phyloP scores from a whole-genome alignment of 2,888 invertebrate genomes.

The Dioctria linearis region DNA sequence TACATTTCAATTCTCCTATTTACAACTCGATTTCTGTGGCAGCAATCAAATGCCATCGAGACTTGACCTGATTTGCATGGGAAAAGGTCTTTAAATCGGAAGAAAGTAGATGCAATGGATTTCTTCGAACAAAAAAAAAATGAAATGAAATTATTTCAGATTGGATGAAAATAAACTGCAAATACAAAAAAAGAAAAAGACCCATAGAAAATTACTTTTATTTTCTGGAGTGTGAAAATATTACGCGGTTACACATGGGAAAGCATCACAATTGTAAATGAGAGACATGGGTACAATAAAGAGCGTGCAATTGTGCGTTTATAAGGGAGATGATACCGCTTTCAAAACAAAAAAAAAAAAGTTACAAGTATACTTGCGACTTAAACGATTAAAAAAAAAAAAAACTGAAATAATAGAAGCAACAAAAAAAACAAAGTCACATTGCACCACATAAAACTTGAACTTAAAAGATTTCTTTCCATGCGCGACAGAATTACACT shows the following conservation, averaged over 20 bases:
- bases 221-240: conserved; percentile 10
- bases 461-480: too few species aligned
- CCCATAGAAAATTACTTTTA: background rate
- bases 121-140: background rate
- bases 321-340: too few species aligned
- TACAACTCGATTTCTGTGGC: conserved; percentile 22
- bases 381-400: too few species aligned
- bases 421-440: too few species aligned
- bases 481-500: too few species aligned
- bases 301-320: too few species aligned
- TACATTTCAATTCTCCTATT: background rate
- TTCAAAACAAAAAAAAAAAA: too few species aligned
- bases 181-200: background rate
- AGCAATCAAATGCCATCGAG: conserved; percentile 23
- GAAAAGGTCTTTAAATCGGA: conserved; percentile 12
- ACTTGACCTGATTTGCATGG: conserved; percentile 38
- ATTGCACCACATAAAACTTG: too few species aligned
- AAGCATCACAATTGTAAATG: too few species aligned
- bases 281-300: too few species aligned
- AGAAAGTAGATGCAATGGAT: conserved; percentile 30
- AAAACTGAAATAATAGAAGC: too few species aligned
- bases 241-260: background rate
- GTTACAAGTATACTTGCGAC: too few species aligned
- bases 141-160: background rate
- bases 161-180: background rate